Evolutionary conservation across 2,888 invertebrate genomes (phyloP).

Genomic region (Eristalis arbustorum): DNA sequence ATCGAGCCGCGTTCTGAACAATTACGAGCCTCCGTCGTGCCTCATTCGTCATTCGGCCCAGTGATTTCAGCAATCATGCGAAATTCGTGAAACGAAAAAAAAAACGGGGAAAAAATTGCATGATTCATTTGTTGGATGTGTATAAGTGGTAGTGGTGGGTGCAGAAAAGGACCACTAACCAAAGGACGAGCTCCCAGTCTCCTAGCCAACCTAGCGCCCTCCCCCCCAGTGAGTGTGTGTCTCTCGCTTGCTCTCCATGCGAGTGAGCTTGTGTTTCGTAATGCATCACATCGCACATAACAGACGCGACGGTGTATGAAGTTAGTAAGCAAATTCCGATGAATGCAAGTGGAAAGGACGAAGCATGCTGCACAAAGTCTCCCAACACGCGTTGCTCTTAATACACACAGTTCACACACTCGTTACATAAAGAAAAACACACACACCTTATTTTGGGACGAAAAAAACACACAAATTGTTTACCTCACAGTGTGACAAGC

Average conservation of each 20-base stretch:
- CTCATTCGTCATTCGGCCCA: background rate
- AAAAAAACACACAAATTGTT: background rate
- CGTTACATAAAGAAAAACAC: constrained; percentile 57
- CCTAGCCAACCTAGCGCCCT: too few relatives aligned
- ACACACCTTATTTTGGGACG: constrained; percentile 7
- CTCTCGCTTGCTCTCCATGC: too few relatives aligned
- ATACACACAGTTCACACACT: constrained; percentile 34
- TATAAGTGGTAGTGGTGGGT: constrained; percentile 63
- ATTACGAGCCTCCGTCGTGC: background rate
- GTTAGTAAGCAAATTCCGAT: constrained; percentile 39
- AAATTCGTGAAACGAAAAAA: constrained; percentile 10
- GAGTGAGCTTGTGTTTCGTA: constrained; percentile 53
- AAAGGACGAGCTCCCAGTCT: constrained; percentile 33
- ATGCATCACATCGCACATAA: constrained; percentile 35
- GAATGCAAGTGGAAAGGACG: constrained; percentile 45
- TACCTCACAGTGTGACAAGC: constrained; percentile 12
- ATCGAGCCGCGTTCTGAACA: background rate
- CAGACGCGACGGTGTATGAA: background rate
- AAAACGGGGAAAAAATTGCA: background rate
- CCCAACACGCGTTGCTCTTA: constrained; percentile 61
- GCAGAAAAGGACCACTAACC: constrained; percentile 42
- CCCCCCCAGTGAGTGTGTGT: background rate
- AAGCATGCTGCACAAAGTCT: constrained; percentile 62
- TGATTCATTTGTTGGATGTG: constrained; percentile 63
- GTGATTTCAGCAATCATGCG: constrained; percentile 9